These are phyloP conservation scores for Andrena fulva DNA, from an alignment of 2,888 invertebrate species.

Conservation along the genomic window DNA sequence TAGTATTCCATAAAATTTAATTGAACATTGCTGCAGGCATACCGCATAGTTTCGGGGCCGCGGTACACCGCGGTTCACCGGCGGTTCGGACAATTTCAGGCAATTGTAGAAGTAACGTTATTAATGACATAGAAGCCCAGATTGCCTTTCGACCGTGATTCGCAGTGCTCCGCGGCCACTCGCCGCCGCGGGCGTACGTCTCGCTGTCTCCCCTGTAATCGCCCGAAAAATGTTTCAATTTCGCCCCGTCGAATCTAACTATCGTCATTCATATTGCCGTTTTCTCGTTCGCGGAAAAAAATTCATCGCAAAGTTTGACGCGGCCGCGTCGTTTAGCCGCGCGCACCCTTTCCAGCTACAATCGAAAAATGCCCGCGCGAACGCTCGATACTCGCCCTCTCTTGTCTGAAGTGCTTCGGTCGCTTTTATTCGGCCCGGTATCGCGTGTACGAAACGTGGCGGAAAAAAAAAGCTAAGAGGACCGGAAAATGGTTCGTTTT, in stretches of 20 bases:
- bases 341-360: background rate
- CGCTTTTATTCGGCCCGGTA: constrained; percentile 19
- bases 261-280: constrained; percentile 52
- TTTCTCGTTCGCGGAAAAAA: background rate
- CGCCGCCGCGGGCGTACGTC: background rate
- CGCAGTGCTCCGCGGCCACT: background rate
- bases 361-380: constrained; percentile 11
- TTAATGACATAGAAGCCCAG: constrained; percentile 75
- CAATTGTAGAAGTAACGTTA: constrained; percentile 73
- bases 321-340: background rate
- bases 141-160: constrained; percentile 74
- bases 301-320: background rate
- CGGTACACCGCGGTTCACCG: constrained; percentile 23
- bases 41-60: constrained; percentile 32
- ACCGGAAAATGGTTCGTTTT: background rate
- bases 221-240: constrained; percentile 78
- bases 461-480: background rate
- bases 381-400: constrained; percentile 16
- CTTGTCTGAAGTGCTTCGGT: constrained; percentile 18
- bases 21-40: constrained; percentile 40
- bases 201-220: constrained; percentile 49
- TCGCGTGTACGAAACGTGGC: background rate
- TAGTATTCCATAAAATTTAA: constrained; percentile 62
- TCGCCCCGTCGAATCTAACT: constrained; percentile 58
- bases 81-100: constrained; percentile 51